Percentiles rank a stretch among this genome's conserved stretches.
phyloP scores from a whole-genome alignment of 2,888 invertebrate genomes.

The Drosophila formosana region DNA sequence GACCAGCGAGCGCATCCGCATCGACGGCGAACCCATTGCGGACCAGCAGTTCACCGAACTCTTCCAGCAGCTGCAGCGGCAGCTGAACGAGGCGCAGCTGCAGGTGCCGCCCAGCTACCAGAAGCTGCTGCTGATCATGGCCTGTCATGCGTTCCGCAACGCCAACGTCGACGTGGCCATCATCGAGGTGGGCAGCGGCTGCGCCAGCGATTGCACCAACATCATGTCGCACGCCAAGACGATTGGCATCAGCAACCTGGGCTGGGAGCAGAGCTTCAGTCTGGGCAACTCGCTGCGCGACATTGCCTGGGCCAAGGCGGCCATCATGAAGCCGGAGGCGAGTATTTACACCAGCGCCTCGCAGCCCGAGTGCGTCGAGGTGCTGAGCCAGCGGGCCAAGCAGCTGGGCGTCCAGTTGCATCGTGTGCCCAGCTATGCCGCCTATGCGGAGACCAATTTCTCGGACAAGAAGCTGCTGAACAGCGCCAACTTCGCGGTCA shows the following conservation, averaged over 20 bases:
- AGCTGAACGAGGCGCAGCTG: constrained; percentile 10
- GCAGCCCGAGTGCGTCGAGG: constrained; percentile 67
- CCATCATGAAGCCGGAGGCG: constrained; percentile 65
- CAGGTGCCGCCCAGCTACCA: constrained; percentile 52
- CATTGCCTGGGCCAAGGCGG: constrained; percentile 72
- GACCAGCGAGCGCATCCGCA: constrained; percentile 65
- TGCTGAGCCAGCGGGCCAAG: constrained; percentile 59
- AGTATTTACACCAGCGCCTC: constrained; percentile 62
- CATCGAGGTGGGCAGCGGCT: constrained; percentile 59
- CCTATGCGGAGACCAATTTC: constrained; percentile 54
- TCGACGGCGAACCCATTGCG: constrained; percentile 54
- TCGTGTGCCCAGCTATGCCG: constrained; percentile 51
- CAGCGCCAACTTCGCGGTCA: constrained; percentile 45
- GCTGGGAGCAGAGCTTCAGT: constrained; percentile 67
- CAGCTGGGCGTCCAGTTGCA: constrained; percentile 57
- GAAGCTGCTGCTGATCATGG: constrained; percentile 68
- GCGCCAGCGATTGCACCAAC: constrained; percentile 68
- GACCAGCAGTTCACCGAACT: constrained; percentile 56
- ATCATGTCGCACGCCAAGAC: constrained; percentile 59
- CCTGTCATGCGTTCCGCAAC: constrained; percentile 61
- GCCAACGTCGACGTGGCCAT: constrained; percentile 64
- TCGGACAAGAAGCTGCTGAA: constrained; percentile 47
- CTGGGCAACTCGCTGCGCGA: constrained; percentile 63
- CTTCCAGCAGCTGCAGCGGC: constrained; percentile 41
- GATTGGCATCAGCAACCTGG: constrained; percentile 63